These are phyloP conservation scores for Pseudoatta argentina DNA, from an alignment of 1,140 invertebrate species.

Conservation along the genomic window DNA sequence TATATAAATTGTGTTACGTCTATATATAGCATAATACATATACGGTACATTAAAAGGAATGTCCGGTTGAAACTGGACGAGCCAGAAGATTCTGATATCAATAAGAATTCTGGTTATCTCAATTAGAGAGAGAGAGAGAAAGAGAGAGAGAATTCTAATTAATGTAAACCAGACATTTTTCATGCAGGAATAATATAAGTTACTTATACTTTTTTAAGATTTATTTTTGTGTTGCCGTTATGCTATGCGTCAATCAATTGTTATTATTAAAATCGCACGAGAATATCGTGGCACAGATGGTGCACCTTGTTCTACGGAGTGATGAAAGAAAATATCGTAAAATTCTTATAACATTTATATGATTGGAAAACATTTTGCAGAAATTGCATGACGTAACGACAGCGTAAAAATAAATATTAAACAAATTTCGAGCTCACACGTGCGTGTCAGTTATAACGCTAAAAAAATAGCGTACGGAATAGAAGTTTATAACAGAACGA, in stretches of 20 bases:
- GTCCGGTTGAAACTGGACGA: too few species aligned
- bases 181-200: not conserved
- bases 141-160: too few species aligned
- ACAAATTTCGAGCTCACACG: constrained; percentile 8
- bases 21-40: not conserved
- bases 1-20: not conserved
- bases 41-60: too few species aligned
- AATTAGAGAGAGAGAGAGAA: too few species aligned
- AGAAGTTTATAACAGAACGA: not conserved
- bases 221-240: not conserved
- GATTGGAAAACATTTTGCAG: not conserved
- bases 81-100: too few species aligned
- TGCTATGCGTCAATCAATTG: not conserved
- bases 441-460: not conserved
- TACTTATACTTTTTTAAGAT: not conserved
- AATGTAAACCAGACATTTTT: too few species aligned
- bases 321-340: constrained; percentile 6
- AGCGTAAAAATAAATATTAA: constrained; percentile 30
- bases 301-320: not conserved
- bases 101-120: too few species aligned
- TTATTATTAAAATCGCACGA: not conserved
- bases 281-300: not conserved
- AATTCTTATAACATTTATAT: constrained; percentile 11
- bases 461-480: not conserved
- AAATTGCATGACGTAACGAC: not conserved